phyloP scores from a whole-genome alignment of 2,888 invertebrate species.

The Amblyteles armatorius region DNA sequence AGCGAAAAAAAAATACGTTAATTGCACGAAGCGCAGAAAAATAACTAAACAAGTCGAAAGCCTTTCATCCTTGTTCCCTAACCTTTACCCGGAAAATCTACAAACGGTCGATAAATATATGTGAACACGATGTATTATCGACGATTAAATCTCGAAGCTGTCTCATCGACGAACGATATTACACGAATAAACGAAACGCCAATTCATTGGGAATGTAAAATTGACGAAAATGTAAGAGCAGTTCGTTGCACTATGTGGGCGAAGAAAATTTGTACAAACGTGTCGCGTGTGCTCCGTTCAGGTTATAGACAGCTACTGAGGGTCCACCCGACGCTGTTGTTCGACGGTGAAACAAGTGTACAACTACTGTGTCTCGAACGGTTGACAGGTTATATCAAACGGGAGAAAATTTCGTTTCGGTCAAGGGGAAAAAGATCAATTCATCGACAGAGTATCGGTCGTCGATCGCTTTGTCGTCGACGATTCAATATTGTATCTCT shows the following conservation, averaged over 20 bases:
- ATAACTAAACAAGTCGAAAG: not conserved
- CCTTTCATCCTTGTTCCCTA: not conserved
- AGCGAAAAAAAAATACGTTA: not conserved
- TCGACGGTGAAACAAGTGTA: slow-evolving; percentile 34
- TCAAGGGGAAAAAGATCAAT: not conserved
- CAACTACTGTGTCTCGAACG: slow-evolving; percentile 12
- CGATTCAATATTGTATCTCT: not conserved
- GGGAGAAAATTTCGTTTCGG: not conserved
- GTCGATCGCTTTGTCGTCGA: not conserved
- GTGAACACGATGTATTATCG: not conserved
- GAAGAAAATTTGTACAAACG: slow-evolving; percentile 64
- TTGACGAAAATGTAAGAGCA: not conserved
- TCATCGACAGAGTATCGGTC: not conserved
- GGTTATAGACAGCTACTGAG: slow-evolving; percentile 68
- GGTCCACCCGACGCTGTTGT: slow-evolving; percentile 62
- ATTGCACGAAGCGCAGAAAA: not conserved
- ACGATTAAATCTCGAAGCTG: not conserved
- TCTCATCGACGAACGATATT: not conserved
- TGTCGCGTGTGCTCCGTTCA: slow-evolving; percentile 69
- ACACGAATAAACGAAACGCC: not conserved
- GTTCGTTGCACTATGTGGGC: not conserved
- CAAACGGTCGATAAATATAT: not conserved
- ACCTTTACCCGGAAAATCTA: not conserved
- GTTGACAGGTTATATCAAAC: slow-evolving; percentile 36
- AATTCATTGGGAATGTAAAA: not conserved